phyloP scores from a whole-genome alignment of 64 coral and sea anemone species.

The Actinia tenebrosa region DNA sequence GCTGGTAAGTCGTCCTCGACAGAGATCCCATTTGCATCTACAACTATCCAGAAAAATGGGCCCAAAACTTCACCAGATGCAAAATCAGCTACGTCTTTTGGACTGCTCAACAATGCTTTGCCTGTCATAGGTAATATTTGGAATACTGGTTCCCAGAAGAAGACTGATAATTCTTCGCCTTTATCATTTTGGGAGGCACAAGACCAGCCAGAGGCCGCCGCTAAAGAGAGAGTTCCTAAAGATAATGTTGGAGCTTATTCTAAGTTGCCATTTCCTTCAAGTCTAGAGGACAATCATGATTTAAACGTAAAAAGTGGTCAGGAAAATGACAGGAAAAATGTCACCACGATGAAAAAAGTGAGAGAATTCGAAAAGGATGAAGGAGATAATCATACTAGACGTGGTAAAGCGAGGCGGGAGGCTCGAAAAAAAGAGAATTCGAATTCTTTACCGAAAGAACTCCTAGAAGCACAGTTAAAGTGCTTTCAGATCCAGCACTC shows the following conservation, averaged over 20 bases:
- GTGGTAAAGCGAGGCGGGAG: neutral
- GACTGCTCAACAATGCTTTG: too few relatives aligned
- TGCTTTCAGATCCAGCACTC: slow-evolving; percentile 4
- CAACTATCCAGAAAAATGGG: neutral
- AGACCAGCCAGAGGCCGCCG: too few relatives aligned
- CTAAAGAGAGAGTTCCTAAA: neutral
- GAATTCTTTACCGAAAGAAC: neutral
- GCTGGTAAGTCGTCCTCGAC: neutral
- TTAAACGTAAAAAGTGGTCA: neutral
- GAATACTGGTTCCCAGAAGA: too few relatives aligned
- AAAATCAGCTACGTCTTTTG: too few relatives aligned
- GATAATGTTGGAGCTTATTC: neutral
- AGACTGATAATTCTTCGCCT: too few relatives aligned
- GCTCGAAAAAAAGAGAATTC: neutral
- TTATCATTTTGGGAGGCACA: too few relatives aligned
- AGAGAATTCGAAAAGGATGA: neutral
- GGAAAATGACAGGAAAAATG: neutral
- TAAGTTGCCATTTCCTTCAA: neutral
- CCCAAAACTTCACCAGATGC: neutral
- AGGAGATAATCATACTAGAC: neutral
- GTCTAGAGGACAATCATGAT: neutral
- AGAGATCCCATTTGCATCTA: neutral
- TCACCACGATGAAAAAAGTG: neutral
- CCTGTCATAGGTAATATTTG: too few relatives aligned
- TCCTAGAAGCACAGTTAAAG: neutral